These are phyloP conservation scores for Falco peregrinus DNA, from an alignment of 2,797 vertebrate genomes.

Conservation along the genomic window DNA sequence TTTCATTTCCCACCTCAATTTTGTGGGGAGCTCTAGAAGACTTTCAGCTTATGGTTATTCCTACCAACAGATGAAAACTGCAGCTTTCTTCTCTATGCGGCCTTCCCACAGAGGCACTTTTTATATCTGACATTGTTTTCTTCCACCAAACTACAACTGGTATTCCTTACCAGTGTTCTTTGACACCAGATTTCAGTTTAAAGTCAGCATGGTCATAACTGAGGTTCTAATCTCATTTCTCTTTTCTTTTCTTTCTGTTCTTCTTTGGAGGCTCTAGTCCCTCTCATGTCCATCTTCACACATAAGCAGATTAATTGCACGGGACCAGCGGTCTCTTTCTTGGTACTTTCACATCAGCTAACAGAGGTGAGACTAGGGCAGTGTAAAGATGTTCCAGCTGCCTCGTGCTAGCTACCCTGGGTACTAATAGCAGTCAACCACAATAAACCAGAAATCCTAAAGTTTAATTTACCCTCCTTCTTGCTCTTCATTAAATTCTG, in stretches of 20 bases:
- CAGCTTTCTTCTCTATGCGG: neutral
- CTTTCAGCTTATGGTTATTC: neutral
- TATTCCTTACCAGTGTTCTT: neutral
- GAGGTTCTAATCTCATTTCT: neutral
- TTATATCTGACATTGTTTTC: neutral
- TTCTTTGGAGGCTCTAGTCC: neutral
- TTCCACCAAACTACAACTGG: neutral
- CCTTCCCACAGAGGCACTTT: neutral
- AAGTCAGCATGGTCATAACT: neutral
- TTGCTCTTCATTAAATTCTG: neutral
- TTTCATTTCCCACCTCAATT: neutral
- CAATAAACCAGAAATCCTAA: neutral
- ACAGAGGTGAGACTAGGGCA: neutral
- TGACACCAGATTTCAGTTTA: neutral
- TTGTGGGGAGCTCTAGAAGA: neutral
- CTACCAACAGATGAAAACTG: neutral
- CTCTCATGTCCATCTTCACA: neutral
- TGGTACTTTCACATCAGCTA: neutral
- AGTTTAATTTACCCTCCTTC: neutral
- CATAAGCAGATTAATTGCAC: neutral
- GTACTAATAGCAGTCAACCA: neutral
- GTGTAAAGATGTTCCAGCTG: neutral
- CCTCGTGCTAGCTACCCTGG: neutral
- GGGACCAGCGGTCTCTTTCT: neutral
- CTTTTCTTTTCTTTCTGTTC: neutral